Conservation (phyloP, 30 jellyfish, hydroid and myxozoan species). For the Phacellophora camtschatica region DNA sequence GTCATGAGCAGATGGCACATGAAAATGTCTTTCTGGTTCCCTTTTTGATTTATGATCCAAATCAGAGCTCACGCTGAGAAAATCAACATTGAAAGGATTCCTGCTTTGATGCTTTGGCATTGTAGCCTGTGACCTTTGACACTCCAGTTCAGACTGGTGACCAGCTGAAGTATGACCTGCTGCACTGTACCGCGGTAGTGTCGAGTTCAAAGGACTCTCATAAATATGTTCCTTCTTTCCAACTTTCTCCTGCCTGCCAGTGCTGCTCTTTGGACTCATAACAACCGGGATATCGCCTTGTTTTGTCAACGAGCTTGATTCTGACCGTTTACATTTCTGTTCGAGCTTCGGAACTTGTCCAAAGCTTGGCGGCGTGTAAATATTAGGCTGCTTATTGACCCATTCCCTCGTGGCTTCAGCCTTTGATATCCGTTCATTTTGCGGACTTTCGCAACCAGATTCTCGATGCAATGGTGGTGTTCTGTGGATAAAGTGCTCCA, state of each 20-base stretch:
- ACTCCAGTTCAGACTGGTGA: slow-evolving; percentile 3
- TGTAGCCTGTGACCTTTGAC: not conserved
- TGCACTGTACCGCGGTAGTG: slow-evolving; percentile 34
- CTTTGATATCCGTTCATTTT: slow-evolving; percentile 41
- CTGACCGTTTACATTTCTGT: not conserved
- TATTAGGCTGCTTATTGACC: slow-evolving; percentile 59
- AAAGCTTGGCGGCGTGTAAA: not conserved
- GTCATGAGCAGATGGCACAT: slow-evolving; percentile 7
- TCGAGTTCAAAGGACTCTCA: slow-evolving; percentile 60
- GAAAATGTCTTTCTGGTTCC: slow-evolving; percentile 30
- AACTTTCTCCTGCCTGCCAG: slow-evolving; percentile 28
- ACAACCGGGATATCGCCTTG: slow-evolving; percentile 1
- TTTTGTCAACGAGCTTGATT: slow-evolving; percentile 9
- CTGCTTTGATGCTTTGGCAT: slow-evolving; percentile 11
- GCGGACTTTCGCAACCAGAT: not conserved
- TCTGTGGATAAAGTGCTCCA: not conserved
- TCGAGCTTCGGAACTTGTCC: slow-evolving; percentile 10
- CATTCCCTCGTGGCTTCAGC: slow-evolving; percentile 68
- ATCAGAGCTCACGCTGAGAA: slow-evolving; percentile 62
- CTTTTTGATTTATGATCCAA: slow-evolving; percentile 15
- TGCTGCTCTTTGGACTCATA: not conserved
- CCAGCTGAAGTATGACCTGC: slow-evolving; percentile 2
- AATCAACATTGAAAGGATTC: slow-evolving; percentile 64
- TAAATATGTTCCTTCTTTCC: slow-evolving; percentile 49
- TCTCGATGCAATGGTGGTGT: slow-evolving; percentile 30